Conservation (phyloP, 2,113 vertebrate species). For the human (Homo sapiens) region GRCh38 chr7:43542501-43543000, state of each 20-base stretch:
- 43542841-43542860: not conserved
- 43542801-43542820: not conserved
- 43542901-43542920: constrained; percentile 2
- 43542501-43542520: too few species aligned
- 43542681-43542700: not conserved
- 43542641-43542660: not conserved
- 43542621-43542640: not conserved
- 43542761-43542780: not conserved
- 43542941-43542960: not conserved
- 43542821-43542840: not conserved
- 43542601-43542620: not conserved
- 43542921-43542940: not conserved
- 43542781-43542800: constrained; percentile 8
- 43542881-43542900: not conserved
- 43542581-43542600: not conserved
- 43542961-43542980: not conserved
- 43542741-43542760: constrained; percentile 40
- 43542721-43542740: not conserved
- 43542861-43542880: not conserved
- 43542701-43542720: not conserved
- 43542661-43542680: not conserved
- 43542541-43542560: not conserved
- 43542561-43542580: not conserved
- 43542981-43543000: not conserved
- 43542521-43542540: too few species aligned